phyloP scores from a whole-genome alignment of 2,113 vertebrate genomes.

The Sardina pilchardus region DNA sequence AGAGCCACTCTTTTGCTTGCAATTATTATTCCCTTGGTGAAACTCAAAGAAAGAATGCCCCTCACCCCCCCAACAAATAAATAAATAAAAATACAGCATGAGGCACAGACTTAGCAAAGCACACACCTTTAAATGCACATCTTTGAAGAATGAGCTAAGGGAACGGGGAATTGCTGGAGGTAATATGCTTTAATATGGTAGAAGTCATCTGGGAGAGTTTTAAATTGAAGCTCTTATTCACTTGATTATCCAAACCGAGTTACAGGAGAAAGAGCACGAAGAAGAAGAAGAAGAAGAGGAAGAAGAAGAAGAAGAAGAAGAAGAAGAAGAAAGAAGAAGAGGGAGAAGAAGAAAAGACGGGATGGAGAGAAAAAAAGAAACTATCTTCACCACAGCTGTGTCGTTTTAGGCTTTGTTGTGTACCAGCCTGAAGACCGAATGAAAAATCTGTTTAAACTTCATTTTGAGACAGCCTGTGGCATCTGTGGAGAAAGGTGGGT shows the following conservation, averaged over 20 bases:
- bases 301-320: not conserved
- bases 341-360: not conserved
- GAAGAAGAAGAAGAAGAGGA: not conserved
- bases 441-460: constrained; percentile 15
- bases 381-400: not conserved
- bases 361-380: not conserved
- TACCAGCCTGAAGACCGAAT: not conserved
- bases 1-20: constrained; percentile 22
- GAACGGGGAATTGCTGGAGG: constrained; percentile 41
- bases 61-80: not conserved
- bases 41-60: constrained; percentile 10
- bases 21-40: constrained; percentile 35
- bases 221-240: constrained; percentile 48
- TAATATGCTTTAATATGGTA: constrained; percentile 48
- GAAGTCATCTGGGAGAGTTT: constrained; percentile 46
- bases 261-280: not conserved
- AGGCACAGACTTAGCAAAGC: constrained; percentile 34
- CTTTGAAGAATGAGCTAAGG: constrained; percentile 47
- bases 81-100: not conserved
- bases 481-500: not conserved
- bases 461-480: constrained; percentile 7
- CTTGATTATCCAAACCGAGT: constrained; percentile 42
- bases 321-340: not conserved
- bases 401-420: constrained; percentile 5
- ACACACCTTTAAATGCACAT: constrained; percentile 45